These are phyloP conservation scores for Sardina pilchardus DNA, from an alignment of 2,113 vertebrate genomes.

Conservation along the genomic window DNA sequence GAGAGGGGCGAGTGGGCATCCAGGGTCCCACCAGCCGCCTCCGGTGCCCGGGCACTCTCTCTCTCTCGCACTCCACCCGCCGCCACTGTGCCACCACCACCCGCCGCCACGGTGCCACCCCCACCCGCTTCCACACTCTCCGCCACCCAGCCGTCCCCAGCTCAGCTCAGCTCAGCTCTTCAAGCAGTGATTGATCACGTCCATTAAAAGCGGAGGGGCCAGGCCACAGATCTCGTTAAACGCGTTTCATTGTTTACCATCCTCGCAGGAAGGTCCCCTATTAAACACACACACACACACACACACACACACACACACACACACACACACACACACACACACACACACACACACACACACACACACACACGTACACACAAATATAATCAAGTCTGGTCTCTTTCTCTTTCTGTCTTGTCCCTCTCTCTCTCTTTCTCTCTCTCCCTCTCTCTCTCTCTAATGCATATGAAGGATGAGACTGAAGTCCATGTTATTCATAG, in stretches of 20 bases:
- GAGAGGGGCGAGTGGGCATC: conserved; percentile 38
- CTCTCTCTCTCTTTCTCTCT: not conserved
- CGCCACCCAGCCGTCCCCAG: not conserved
- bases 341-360: conserved; percentile 4
- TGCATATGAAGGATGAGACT: not conserved
- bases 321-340: not conserved
- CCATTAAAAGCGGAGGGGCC: conserved; percentile 58
- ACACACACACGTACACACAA: not conserved
- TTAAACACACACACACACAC: conserved; percentile 15
- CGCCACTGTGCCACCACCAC: not conserved
- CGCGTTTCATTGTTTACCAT: conserved; percentile 51
- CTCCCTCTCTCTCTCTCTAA: not conserved
- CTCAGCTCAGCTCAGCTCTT: conserved; percentile 33
- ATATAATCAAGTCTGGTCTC: not conserved
- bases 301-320: not conserved
- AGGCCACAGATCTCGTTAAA: conserved; percentile 59
- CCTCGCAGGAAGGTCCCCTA: conserved; percentile 26
- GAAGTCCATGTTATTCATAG: not conserved
- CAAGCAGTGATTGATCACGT: conserved; percentile 64
- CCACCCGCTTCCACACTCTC: not conserved
- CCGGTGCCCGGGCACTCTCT: not conserved
- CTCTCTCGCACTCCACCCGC: not conserved
- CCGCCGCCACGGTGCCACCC: not conserved
- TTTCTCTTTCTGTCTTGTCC: not conserved
- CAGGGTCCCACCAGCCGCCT: not conserved